These are phyloP conservation scores for Pseudorectes ferrugineus DNA, from an alignment of 2,113 vertebrate genomes.

Conservation along the genomic window DNA sequence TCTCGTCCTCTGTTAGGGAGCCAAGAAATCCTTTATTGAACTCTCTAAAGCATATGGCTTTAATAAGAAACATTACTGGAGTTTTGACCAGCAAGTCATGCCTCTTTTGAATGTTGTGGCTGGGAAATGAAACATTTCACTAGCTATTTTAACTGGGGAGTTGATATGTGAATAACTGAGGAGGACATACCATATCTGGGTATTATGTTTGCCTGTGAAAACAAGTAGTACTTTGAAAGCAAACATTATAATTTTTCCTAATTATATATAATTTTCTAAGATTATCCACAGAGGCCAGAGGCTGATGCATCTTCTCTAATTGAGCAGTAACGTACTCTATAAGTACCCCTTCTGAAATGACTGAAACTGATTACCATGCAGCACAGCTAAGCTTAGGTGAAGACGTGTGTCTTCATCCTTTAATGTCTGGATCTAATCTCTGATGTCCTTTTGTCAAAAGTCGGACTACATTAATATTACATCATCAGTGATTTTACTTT, in stretches of 20 bases:
- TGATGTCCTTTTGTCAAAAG: background rate
- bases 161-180: background rate
- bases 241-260: conserved; percentile 20
- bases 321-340: background rate
- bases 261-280: conserved; percentile 40
- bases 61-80: background rate
- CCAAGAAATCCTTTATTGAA: background rate
- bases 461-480: background rate
- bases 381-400: background rate
- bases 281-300: background rate
- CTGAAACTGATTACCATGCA: background rate
- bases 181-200: background rate
- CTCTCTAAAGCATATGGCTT: background rate
- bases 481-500: background rate
- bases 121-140: conserved; percentile 19
- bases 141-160: background rate
- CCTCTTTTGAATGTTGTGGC: background rate
- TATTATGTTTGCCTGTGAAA: background rate
- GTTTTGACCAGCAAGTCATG: background rate
- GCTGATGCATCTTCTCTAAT: background rate
- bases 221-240: background rate
- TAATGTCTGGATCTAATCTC: background rate
- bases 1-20: background rate
- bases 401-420: background rate
- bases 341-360: background rate